Percentiles rank a stretch among this genome's conserved stretches.
phyloP scores from a whole-genome alignment of 2,113 vertebrate genomes.

The Campylomormyrus tamandua region DNA sequence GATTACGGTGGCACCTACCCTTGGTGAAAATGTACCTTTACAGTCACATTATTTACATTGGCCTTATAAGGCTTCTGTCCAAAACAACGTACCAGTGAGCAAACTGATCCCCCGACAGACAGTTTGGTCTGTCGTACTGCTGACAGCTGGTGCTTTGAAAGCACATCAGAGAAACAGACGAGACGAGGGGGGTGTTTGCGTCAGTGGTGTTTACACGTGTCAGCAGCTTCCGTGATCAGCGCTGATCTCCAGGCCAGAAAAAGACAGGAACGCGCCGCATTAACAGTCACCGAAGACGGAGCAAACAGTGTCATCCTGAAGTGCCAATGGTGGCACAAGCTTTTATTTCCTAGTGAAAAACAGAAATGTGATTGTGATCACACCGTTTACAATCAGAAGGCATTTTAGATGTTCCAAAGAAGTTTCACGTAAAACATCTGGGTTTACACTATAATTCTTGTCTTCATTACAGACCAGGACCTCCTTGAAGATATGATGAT shows the following conservation, averaged over 20 bases:
- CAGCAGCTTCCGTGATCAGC: background rate
- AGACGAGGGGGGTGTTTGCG: background rate
- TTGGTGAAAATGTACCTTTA: background rate
- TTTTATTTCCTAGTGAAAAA: background rate
- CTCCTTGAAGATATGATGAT: constrained; percentile 79
- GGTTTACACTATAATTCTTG: background rate
- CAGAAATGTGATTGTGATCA: background rate
- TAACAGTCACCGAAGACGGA: background rate
- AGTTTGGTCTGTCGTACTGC: background rate
- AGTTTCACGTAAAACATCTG: background rate
- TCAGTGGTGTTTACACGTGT: background rate
- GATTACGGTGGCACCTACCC: background rate
- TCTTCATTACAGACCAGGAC: constrained; percentile 72
- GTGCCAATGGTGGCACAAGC: background rate
- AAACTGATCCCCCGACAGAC: background rate
- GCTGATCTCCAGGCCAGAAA: background rate
- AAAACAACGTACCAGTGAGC: background rate
- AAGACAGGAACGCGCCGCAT: background rate
- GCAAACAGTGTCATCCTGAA: background rate
- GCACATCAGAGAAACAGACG: background rate
- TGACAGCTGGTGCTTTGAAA: background rate
- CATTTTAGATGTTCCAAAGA: background rate
- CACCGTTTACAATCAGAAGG: background rate
- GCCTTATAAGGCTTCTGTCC: background rate
- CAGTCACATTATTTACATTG: background rate